phyloP scores from a whole-genome alignment of 1,140 invertebrate species.

The Atta texana region DNA sequence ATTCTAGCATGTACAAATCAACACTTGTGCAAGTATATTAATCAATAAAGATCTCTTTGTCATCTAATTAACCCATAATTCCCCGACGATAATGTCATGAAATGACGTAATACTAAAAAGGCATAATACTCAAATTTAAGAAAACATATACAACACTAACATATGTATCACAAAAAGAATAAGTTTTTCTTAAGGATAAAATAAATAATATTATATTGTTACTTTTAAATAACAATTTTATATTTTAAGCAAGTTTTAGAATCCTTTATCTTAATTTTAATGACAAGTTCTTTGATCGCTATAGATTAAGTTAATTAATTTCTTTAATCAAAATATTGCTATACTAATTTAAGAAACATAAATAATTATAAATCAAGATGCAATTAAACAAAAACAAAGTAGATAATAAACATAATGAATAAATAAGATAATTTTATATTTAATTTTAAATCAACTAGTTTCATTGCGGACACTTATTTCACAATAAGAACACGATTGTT shows the following conservation, averaged over 20 bases:
- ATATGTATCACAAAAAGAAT: neutral
- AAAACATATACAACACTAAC: neutral
- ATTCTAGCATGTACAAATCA: neutral
- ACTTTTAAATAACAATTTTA: slow-evolving; percentile 2
- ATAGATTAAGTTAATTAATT: neutral
- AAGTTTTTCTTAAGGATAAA: neutral
- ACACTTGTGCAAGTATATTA: neutral
- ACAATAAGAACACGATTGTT: neutral
- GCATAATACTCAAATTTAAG: neutral
- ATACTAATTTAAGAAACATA: neutral
- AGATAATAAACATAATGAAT: neutral
- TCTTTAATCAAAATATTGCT: neutral
- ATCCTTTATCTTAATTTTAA: slow-evolving; percentile 29
- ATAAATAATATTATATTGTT: neutral
- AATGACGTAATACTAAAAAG: neutral
- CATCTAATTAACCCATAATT: neutral
- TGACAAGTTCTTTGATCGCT: neutral
- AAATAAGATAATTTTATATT: neutral
- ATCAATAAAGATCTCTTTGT: neutral
- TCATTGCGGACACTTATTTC: neutral
- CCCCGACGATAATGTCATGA: neutral
- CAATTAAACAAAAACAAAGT: neutral
- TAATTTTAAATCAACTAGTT: neutral
- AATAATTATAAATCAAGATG: neutral
- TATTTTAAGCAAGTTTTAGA: neutral